phyloP scores from a whole-genome alignment of 2,797 vertebrate species.

The Poliocrania exsul region DNA sequence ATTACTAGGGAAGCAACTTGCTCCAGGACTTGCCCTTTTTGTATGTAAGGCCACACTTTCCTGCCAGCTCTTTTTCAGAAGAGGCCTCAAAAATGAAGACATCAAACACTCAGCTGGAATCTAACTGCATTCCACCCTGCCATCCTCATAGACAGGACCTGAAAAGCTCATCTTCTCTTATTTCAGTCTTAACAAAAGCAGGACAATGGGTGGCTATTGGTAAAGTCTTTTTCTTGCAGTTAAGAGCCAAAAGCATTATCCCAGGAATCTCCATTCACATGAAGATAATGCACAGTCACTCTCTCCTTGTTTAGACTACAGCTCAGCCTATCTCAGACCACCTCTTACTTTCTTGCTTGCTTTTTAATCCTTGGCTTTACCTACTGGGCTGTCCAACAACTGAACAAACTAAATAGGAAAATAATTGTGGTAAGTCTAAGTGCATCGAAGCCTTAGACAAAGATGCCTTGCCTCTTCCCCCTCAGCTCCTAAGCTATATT shows the following conservation, averaged over 20 bases:
- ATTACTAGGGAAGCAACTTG: slow-evolving; percentile 72
- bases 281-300: slow-evolving; percentile 78
- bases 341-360: slow-evolving; percentile 73
- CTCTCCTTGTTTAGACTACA: slow-evolving; percentile 77
- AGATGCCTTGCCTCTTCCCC: slow-evolving; percentile 59
- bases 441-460: slow-evolving; percentile 76
- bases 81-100: slow-evolving; percentile 78
- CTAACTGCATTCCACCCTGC: slow-evolving; percentile 74
- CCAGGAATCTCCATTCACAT: slow-evolving; percentile 81
- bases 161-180: slow-evolving; percentile 77
- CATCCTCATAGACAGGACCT: slow-evolving; percentile 63
- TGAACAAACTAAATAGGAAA: slow-evolving; percentile 77
- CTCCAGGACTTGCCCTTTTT: slow-evolving; percentile 66
- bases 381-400: slow-evolving; percentile 66
- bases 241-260: slow-evolving; percentile 72
- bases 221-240: slow-evolving; percentile 66
- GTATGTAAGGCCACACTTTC: slow-evolving; percentile 39
- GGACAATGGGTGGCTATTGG: slow-evolving; percentile 83
- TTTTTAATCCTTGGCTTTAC: slow-evolving; percentile 82
- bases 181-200: slow-evolving; percentile 80
- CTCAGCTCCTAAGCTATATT: slow-evolving; percentile 59
- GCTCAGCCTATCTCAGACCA: slow-evolving; percentile 69
- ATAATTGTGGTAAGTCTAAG: slow-evolving; percentile 74
- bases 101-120: slow-evolving; percentile 81
- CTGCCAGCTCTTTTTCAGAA: slow-evolving; percentile 68